Evolutionary conservation across 1,140 invertebrate species (phyloP), one percentile per base, ranked within the genome.

Genomic region (Drosophila pandora): DNA sequence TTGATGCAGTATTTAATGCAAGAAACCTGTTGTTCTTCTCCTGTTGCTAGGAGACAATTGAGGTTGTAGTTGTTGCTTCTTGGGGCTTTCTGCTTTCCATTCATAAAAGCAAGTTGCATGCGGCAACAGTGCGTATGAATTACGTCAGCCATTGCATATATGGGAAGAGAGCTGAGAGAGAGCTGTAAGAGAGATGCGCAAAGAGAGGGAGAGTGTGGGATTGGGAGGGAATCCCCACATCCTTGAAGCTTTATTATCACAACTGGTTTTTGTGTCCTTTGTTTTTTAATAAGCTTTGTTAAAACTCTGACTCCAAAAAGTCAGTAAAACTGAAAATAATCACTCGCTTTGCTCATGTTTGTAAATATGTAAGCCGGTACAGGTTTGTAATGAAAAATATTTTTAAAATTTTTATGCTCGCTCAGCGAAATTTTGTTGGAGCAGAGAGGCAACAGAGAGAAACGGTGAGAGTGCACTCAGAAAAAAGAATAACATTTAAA

Each of bases 61-160:
- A 25, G 48, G 39, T 41, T 49, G 53, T 47, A 49, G 61, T 21
- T 61, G 48, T 56, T 52, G 30, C 21, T 28, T 41, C 39, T 37
- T 37, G 9, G 9, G 41, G 63, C 57, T 57, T 77, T 81, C 47
- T 48, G 73, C 82, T 82, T 87, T 78, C 82, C 81, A 85, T 85
- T 85, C 82, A 85, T 82, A 87, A 85, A 85, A 82, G 52, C 59
- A 58, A 49, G 82, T 68, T 75, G 62, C 82, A 82, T 83, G 75
- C 65, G 75, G 82, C 82, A 85, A 85, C 41, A 25, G 49, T 67
- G 62, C 62, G 69, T 68, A 58, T 21, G 62, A 82, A 55, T 85
- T 85, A 68, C 82, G 62, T 85, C 81, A 85, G 81, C 81, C 77
- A 87, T 71, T 48, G 39, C n/a, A 32, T 39, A 53, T 3, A 48